Evolutionary conservation across 2,888 invertebrate species (phyloP).

Genomic region (Adelphocoris suturalis): DNA sequence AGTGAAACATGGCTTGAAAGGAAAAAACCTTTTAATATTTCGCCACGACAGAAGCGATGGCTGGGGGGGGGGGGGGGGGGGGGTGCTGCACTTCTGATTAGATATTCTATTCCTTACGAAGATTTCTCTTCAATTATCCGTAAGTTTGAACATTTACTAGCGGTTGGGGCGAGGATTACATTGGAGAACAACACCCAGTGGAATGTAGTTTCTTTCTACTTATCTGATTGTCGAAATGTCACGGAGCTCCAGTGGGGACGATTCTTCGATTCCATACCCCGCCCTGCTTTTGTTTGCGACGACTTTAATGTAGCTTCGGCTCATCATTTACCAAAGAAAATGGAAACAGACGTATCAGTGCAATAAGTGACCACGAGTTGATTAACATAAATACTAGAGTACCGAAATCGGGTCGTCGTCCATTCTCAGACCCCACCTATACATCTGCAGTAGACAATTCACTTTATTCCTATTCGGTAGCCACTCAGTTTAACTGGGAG

Average conservation of each 20-base stretch:
- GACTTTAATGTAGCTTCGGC: background rate
- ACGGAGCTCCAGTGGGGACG: no score
- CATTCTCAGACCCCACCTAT: background rate
- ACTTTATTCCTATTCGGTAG: background rate
- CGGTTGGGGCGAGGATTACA: background rate
- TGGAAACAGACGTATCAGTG: background rate
- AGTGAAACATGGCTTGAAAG: background rate
- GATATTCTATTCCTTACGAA: background rate
- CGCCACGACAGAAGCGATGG: background rate
- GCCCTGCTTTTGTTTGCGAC: background rate
- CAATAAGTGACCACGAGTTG: background rate
- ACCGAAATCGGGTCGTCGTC: background rate
- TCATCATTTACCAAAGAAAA: background rate
- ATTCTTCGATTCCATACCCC: background rate
- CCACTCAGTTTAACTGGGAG: background rate
- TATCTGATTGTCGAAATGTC: no score
- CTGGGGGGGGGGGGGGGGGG: no score
- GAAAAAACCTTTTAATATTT: background rate
- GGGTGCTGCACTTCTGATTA: background rate
- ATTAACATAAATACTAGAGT: background rate
- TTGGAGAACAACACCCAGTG: background rate
- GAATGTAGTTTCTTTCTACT: background rate
- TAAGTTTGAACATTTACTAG: background rate
- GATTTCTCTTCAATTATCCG: background rate
- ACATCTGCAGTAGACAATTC: background rate